A percentile compares a stretch with the other conserved stretches of the same genome.
Conservation (phyloP, 2,888 invertebrate species). For the Acanthosepion pharaonis region DNA sequence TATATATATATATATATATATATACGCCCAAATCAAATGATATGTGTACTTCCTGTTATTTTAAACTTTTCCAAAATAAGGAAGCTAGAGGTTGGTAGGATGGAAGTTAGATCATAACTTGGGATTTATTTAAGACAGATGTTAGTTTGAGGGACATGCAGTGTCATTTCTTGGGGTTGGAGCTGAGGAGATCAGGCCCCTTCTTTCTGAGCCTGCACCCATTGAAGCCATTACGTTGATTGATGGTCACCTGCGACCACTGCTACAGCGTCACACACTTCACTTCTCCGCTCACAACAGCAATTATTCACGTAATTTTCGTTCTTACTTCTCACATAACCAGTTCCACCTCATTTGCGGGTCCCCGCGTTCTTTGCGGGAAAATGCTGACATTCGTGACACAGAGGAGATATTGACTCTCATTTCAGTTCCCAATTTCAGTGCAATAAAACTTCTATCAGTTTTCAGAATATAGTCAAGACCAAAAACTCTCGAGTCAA, state of each 20-base stretch:
- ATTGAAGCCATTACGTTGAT: not conserved
- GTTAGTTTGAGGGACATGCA: not conserved
- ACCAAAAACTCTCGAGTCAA: not conserved
- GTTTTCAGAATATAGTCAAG: not conserved
- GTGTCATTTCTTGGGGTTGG: not conserved
- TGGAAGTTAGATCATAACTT: slow-evolving; percentile 4
- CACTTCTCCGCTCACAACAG: no score
- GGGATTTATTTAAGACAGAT: slow-evolving; percentile 11
- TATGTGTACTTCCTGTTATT: slow-evolving; percentile 33
- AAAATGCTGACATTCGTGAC: not conserved
- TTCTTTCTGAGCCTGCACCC: not conserved
- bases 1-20: not conserved
- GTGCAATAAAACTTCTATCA: slow-evolving; percentile 2
- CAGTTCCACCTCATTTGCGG: slow-evolving; percentile 9
- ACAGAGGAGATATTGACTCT: not conserved
- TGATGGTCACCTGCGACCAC: not conserved
- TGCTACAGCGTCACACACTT: not conserved
- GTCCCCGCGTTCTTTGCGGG: not conserved
- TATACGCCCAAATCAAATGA: not conserved
- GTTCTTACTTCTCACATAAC: not conserved
- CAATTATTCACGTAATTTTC: no score
- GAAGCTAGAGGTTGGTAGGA: not conserved
- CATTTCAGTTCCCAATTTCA: not conserved
- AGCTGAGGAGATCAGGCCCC: not conserved
- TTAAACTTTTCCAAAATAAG: not conserved